Conservation (phyloP, 2,797 vertebrate species). For the Cryptoblepharus egeriae region DNA sequence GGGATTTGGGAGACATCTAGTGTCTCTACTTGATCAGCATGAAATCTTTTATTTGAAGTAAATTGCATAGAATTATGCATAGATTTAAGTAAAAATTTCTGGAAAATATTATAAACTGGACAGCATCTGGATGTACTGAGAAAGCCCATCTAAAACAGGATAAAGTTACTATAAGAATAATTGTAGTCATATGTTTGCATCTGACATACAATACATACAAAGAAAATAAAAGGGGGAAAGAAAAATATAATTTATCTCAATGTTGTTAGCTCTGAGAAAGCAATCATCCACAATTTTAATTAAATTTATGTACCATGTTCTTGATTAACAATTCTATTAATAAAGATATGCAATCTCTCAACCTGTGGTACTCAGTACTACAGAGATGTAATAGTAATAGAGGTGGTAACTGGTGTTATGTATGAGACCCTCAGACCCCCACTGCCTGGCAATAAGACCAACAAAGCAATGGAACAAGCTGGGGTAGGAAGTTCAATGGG, state of each 20-base stretch:
- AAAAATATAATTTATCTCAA: constrained; percentile 15
- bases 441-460: too few relatives aligned
- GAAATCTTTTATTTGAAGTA: constrained; percentile 6
- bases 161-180: background rate
- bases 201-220: background rate
- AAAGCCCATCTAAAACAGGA: background rate
- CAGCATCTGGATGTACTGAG: background rate
- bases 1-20: constrained; percentile 72
- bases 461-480: too few relatives aligned
- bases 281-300: background rate
- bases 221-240: constrained; percentile 23
- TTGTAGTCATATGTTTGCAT: background rate
- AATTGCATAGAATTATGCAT: constrained; percentile 22
- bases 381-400: too few relatives aligned
- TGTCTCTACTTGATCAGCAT: constrained; percentile 60
- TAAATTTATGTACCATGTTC: background rate
- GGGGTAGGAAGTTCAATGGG: too few relatives aligned
- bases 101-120: background rate
- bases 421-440: too few relatives aligned
- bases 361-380: too few relatives aligned
- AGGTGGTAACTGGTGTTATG: too few relatives aligned
- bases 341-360: background rate
- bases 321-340: background rate
- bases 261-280: background rate
- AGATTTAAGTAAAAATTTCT: background rate